Evolutionary conservation across 2,888 invertebrate species (phyloP), one percentile per base, ranked within the genome.

Genomic region (Tethea ocularis): DNA sequence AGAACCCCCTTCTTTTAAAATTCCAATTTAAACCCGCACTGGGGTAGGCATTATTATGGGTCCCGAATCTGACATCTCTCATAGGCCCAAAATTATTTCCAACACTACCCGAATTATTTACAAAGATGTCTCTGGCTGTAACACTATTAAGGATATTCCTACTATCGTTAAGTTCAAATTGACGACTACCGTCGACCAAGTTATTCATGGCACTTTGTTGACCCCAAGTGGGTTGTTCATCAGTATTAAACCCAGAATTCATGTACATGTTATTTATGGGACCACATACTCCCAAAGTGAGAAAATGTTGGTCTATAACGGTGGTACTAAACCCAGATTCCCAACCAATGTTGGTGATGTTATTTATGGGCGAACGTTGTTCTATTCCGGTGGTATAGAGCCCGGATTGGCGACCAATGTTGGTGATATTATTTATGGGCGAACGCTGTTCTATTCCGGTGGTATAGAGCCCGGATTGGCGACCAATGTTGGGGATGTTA

Each of bases 401-500:
- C 15, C 15, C 4, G 2, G 36, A 36, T 15, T 36, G 6, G 15
- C 36, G 15, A 36, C 15, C 36, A 36, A 36, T 15, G 36, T 52
- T 23, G 52, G 3, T 1, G 20, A 20, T 52, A 24, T 13, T 20
- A 51, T 20, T 22, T 20, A 4, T 51, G 11, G 24, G 3, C 23
- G 4, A 5, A 15, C 7, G 15, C 0, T 17, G 24, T 8, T 23
- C 11, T 1, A 3, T 8, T 58, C 53, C 57, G 59, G 57, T 33
- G 29, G 29, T 33, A 33, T 10, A 33, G 11, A 3, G 29, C n/a
- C n/a, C n/a, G 7, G 5, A 33, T 33, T 33, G 8, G 29, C 29
- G 11, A 36, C 13, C 36, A 36, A 36, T 52, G 38, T 24, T 5
- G 26, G n/a, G 26, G 23, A 59, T 53, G 57, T 10, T 56, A 46